These are phyloP conservation scores for Cerastis leucographa DNA, from an alignment of 2,888 invertebrate species.

Conservation along the genomic window DNA sequence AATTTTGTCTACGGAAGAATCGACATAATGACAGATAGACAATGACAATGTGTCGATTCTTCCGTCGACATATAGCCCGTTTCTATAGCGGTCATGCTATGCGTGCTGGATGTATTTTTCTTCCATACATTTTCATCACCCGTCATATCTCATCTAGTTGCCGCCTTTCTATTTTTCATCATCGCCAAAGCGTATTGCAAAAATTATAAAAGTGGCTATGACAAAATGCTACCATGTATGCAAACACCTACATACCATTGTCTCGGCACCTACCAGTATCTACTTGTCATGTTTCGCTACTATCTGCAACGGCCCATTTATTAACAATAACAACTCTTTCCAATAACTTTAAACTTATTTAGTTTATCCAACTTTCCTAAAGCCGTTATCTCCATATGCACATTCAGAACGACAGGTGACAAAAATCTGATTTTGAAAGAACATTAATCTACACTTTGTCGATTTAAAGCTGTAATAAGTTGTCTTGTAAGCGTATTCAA, in stretches of 20 bases:
- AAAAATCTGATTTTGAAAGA: conserved; percentile 24
- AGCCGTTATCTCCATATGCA: background rate
- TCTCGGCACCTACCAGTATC: conserved; percentile 2
- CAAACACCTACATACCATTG: conserved; percentile 52
- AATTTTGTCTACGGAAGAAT: too few relatives aligned
- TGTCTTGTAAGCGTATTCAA: conserved; percentile 30
- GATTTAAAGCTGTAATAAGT: conserved; percentile 23
- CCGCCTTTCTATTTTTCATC: background rate
- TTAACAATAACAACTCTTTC: conserved; percentile 22
- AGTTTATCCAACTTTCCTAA: conserved; percentile 6
- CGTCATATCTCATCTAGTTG: background rate
- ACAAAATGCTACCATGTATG: conserved; percentile 5
- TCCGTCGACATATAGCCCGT: too few relatives aligned
- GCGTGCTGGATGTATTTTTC: background rate
- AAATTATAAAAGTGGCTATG: conserved; percentile 19
- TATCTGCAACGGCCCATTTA: conserved; percentile 29
- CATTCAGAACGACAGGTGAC: conserved; percentile 26
- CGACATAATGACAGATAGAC: too few relatives aligned
- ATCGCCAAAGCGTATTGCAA: conserved; percentile 27
- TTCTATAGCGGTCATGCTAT: too few relatives aligned
- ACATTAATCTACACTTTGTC: conserved; percentile 9
- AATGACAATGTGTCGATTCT: too few relatives aligned
- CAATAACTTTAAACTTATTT: background rate
- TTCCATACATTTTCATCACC: background rate
- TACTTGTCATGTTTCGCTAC: conserved; percentile 39